Conservation (phyloP, 2,797 vertebrate genomes). For the Sorex maritimensis region DNA sequence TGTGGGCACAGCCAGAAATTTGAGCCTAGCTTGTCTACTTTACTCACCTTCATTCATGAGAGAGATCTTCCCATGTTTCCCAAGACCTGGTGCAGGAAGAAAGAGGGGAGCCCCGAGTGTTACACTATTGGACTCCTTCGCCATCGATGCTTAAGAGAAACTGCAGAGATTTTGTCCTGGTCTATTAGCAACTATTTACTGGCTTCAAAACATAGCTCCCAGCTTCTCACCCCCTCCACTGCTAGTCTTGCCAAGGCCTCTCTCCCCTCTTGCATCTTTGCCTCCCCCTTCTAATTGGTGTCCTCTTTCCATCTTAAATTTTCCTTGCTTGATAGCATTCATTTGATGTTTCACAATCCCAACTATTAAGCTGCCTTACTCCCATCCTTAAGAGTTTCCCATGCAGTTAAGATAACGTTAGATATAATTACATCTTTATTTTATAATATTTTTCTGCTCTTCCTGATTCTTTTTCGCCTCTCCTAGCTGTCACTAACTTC, state of each 20-base stretch:
- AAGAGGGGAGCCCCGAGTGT: background rate
- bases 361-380: background rate
- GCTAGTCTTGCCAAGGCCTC: no score
- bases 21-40: background rate
- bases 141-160: background rate
- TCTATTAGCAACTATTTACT: background rate
- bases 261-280: background rate
- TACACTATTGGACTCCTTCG: background rate
- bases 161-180: background rate
- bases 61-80: background rate
- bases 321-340: background rate
- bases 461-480: background rate
- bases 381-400: background rate
- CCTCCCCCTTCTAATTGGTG: background rate
- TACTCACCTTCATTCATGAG: background rate
- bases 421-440: background rate
- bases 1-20: background rate
- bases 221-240: background rate
- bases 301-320: background rate
- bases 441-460: constrained; percentile 5
- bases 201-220: background rate
- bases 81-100: background rate
- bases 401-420: background rate
- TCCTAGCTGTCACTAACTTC: background rate
- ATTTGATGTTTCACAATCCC: background rate